These are phyloP conservation scores for Atrina japonica DNA, from an alignment of 2,888 invertebrate genomes.

Conservation along the genomic window DNA sequence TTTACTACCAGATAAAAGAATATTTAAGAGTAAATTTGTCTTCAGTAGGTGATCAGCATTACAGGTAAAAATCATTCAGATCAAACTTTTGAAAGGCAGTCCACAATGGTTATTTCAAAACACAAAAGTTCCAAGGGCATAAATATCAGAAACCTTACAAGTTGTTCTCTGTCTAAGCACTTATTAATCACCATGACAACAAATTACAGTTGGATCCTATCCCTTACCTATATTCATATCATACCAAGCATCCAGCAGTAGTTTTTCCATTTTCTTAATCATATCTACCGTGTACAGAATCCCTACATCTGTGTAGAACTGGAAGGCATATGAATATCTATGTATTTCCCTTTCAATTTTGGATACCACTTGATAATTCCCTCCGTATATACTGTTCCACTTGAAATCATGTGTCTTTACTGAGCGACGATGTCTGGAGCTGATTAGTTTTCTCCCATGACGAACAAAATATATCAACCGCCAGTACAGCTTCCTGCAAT, in stretches of 20 bases:
- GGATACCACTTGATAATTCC: slow-evolving; percentile 5
- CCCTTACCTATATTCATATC: slow-evolving; percentile 26
- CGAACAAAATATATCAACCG: slow-evolving; percentile 39
- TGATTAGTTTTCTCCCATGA: not conserved
- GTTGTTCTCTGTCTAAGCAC: not conserved
- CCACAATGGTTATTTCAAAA: too few species aligned
- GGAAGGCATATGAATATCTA: slow-evolving; percentile 37
- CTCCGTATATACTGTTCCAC: slow-evolving; percentile 30
- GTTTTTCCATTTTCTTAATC: not conserved
- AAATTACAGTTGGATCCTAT: not conserved
- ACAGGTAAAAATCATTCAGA: too few species aligned
- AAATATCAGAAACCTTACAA: not conserved
- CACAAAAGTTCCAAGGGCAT: too few species aligned
- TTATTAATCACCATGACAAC: not conserved
- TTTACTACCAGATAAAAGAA: too few species aligned
- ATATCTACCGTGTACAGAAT: not conserved
- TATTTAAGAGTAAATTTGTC: too few species aligned
- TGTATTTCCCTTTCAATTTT: not conserved
- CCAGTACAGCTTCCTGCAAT: slow-evolving; percentile 32
- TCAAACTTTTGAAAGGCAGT: too few species aligned
- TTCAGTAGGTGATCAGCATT: too few species aligned
- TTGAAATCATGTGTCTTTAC: slow-evolving; percentile 16
- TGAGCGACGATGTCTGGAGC: slow-evolving; percentile 13
- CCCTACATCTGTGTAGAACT: slow-evolving; percentile 25
- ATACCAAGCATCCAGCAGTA: slow-evolving; percentile 30